phyloP scores from a whole-genome alignment of 2,888 invertebrate genomes.

The Muschampia plurimacula region DNA sequence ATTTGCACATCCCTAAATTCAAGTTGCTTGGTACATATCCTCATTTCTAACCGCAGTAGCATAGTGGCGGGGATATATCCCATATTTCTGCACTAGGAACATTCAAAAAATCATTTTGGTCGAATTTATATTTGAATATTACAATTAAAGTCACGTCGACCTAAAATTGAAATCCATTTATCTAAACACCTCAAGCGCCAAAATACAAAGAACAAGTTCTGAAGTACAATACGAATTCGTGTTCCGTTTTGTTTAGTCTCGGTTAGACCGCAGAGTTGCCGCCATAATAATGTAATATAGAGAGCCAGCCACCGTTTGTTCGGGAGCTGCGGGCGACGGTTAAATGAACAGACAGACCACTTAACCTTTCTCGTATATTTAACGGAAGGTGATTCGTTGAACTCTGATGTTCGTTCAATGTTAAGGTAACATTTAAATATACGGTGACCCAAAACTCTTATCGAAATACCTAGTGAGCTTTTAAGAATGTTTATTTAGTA shows the following conservation, averaged over 20 bases:
- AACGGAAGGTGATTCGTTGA: conserved; percentile 72
- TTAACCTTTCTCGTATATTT: conserved; percentile 79
- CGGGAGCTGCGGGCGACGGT: conserved; percentile 63
- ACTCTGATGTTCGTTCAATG: conserved; percentile 52
- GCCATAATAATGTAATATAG: conserved; percentile 67
- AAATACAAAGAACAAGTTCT: conserved; percentile 48
- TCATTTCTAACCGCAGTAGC: too few species aligned
- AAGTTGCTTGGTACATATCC: too few species aligned
- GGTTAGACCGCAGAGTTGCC: conserved; percentile 57
- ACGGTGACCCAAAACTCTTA: conserved; percentile 20
- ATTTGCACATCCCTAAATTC: too few species aligned
- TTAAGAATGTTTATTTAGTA: neutral
- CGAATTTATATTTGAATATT: neutral
- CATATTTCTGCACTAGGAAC: too few species aligned
- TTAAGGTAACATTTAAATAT: conserved; percentile 35
- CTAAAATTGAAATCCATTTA: conserved; percentile 47
- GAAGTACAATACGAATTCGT: conserved; percentile 55
- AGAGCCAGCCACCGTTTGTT: conserved; percentile 64
- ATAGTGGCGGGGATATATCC: too few species aligned
- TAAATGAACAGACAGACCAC: conserved; percentile 81
- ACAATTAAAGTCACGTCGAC: neutral
- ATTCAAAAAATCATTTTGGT: neutral
- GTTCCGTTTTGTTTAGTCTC: conserved; percentile 59
- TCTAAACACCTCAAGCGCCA: conserved; percentile 50
- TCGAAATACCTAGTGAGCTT: neutral